Evolutionary conservation across 2,888 invertebrate genomes (phyloP), one percentile per base, ranked within the genome.

Genomic region (Pheosia gnoma): DNA sequence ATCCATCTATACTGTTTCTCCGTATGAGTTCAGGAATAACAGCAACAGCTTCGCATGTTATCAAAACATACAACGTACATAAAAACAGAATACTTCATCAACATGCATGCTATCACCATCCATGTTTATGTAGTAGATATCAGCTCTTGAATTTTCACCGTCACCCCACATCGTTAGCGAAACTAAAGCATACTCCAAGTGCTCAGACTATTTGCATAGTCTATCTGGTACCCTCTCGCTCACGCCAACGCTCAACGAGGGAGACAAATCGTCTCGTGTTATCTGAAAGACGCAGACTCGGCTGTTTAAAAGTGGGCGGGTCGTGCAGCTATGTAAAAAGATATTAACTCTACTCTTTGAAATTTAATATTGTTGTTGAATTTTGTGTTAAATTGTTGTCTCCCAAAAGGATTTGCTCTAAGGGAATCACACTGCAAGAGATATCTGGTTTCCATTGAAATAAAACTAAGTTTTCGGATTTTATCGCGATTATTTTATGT

Each of bases 151-250:
- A 75, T 80, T 72, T 68, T 72, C 67, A 67, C 63, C 78, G 75
- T 76, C 83, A 78, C 79, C 84, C 77, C 69, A 79, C 79, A 66
- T 84, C 82, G 82, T 84, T 83, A 84, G 84, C 68, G 77, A 75
- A 74, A 74, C 78, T 75, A 75, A 82, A 83, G 82, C 79, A 74
- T 75, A 74, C 71, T 75, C 75, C 74, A 74, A 82, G 79, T 78
- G 70, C 75, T 68, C 75, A 72, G 73, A 78, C 79, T 76, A 84
- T 83, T 83, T 83, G 78, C 78, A 79, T 82, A 76, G 78, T 63
- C 70, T 73, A 69, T 64, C 60, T 60, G 54, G 38, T 37, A n/a
- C 10, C 60, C 41, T 70, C 70, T 52, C 60, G 45, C 49, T 67
- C 65, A 62, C 58, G 60, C 61, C 38, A 38, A 39, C 45, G 4